phyloP scores from a whole-genome alignment of 2,888 invertebrate species.

The Halocaridina rubra region DNA sequence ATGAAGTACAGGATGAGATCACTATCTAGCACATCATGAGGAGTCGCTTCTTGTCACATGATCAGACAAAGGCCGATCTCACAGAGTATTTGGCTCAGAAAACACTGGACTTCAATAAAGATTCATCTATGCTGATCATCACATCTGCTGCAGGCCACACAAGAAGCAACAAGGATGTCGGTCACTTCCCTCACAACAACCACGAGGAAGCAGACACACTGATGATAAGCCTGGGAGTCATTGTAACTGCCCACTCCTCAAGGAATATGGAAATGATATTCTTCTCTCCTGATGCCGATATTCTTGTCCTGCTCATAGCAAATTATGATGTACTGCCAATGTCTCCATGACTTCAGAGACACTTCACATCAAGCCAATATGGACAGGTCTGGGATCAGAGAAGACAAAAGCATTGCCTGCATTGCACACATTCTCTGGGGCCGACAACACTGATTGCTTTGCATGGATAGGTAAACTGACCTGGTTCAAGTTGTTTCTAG shows the following conservation, averaged over 20 bases:
- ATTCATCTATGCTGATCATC: no score
- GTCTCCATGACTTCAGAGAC: not conserved
- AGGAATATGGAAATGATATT: not conserved
- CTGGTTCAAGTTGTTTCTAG: not conserved
- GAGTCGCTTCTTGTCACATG: slow-evolving; percentile 3
- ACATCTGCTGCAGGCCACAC: not conserved
- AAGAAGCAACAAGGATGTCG: not conserved
- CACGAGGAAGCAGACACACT: not conserved
- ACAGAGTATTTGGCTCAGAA: no score
- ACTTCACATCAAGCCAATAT: not conserved
- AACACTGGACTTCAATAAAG: not conserved
- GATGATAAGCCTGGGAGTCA: not conserved
- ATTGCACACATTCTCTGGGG: not conserved
- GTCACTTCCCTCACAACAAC: not conserved
- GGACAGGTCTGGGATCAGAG: not conserved
- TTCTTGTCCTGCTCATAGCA: not conserved
- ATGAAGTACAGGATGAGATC: not conserved
- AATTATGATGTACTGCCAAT: not conserved
- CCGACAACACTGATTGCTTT: not conserved
- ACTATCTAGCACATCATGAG: not conserved
- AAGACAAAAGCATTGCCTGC: not conserved
- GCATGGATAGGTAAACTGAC: not conserved
- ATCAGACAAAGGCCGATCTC: not conserved
- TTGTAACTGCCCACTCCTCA: not conserved
- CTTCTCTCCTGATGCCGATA: not conserved